Base-by-base conservation (phyloP, 2,113 vertebrate species). In the Lycocorax pyrrhopterus region DNA sequence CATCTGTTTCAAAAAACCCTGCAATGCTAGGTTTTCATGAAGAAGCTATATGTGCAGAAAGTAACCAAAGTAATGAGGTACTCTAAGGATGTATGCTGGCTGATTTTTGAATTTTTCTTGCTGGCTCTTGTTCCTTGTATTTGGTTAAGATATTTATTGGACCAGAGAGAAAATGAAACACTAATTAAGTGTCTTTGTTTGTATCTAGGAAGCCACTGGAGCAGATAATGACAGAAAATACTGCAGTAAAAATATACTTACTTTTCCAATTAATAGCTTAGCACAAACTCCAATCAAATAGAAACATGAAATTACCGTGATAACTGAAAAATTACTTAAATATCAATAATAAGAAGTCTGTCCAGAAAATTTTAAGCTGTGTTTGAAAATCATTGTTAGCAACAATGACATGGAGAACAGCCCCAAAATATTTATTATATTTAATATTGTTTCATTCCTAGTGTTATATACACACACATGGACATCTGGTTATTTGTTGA, bases 141-240 rank as follows among this genome's bases (percentile, higher is more conserved):
- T 90, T 84, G 68, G 89, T 95, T 89, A 81, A 92, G 93, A 90
- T 21, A 39, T 56, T 92, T 94, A 77, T 59, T 88, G 76, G 47
- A 86, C 73, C 80, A 89, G 91, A 89, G 37, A 85, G 80, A 94
- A 72, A 90, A 53, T 63, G 74, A 90, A 87, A 33, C 52, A 90
- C 26, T 94, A 93, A 95, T 92, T 92, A 93, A 94, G 39, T 74
- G 76, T 51, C 90, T 90, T 93, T 94, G 58, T 94, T 85, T 78
- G 47, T 56, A 81, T 89, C 69, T 78, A 80, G 39, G 64, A 89
- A 89, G 73, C 39, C 73, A 81, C 73, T 89, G 64, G 73, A 87
- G 83, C 84, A 96, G 64, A 81, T 92, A 94, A 96, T 94, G 59
- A 93, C 30, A 87, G 86, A 94, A 94, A 93, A 95, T 84, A 77